Conservation (phyloP, 2,797 vertebrate species). For the Vireo griseus region DNA sequence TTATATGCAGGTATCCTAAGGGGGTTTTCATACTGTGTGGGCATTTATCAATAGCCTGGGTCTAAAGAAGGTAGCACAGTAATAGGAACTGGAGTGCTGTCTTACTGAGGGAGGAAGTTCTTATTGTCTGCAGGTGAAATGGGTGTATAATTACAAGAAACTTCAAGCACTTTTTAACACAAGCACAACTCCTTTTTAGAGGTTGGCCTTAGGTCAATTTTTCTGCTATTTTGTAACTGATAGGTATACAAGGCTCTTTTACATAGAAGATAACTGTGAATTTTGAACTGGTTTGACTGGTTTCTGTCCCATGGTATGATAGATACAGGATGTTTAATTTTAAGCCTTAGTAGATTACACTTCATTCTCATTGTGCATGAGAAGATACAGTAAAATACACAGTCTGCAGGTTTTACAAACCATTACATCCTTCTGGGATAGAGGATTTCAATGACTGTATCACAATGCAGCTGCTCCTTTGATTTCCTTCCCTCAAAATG, state of each 20-base stretch:
- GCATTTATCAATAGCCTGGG: neutral
- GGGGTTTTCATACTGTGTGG: neutral
- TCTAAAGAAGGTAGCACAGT: neutral
- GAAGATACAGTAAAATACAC: neutral
- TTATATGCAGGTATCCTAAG: constrained; percentile 3
- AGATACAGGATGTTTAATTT: neutral
- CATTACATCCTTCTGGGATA: neutral
- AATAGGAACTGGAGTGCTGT: neutral
- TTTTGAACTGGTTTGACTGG: constrained; percentile 6
- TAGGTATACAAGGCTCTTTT: neutral
- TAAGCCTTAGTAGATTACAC: neutral
- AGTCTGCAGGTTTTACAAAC: neutral
- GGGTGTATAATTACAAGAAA: neutral
- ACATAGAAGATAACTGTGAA: neutral
- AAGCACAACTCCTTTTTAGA: neutral
- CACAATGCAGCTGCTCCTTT: neutral
- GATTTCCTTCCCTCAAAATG: neutral
- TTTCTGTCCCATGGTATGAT: neutral
- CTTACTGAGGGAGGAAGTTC: neutral
- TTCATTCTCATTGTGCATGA: neutral
- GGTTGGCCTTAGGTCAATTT: neutral
- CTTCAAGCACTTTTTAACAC: neutral
- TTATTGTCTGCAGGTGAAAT: neutral
- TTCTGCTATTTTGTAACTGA: neutral
- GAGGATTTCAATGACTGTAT: neutral